Evolutionary conservation across 2,797 vertebrate species (phyloP).

Genomic region (Falco peregrinus): DNA sequence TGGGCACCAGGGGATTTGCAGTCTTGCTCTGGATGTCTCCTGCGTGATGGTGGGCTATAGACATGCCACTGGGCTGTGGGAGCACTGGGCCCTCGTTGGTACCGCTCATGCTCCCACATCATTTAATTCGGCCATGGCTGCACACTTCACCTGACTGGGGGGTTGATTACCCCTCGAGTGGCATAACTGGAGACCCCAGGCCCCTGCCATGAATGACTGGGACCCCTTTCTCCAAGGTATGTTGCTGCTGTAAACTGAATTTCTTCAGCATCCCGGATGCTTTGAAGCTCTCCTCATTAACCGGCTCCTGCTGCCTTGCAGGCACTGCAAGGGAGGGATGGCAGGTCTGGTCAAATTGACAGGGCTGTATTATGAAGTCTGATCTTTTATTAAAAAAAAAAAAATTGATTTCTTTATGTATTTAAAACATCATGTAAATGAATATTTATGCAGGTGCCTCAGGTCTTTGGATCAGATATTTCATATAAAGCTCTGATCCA

Average conservation of each 20-base stretch:
- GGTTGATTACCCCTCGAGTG: background rate
- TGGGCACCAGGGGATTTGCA: background rate
- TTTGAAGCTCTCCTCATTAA: background rate
- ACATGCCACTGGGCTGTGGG: background rate
- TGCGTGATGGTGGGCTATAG: background rate
- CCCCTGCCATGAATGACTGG: background rate
- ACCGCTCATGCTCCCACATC: rapidly evolving
- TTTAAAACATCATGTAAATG: background rate
- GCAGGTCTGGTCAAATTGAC: background rate
- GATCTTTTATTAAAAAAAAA: background rate
- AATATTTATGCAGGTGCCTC: background rate
- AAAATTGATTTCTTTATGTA: background rate
- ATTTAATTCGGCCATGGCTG: background rate
- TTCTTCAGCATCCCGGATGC: background rate
- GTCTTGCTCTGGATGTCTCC: background rate
- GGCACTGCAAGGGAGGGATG: background rate
- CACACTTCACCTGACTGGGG: background rate
- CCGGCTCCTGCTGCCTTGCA: background rate
- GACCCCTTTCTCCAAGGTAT: background rate
- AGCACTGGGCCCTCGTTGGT: background rate
- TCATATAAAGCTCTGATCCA: background rate
- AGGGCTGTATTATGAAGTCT: background rate
- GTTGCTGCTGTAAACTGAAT: background rate
- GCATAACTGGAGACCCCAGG: background rate
- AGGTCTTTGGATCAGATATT: background rate